Percentiles rank a stretch among this genome's conserved stretches.
Conservation (phyloP, 2,888 invertebrate species). For the Biston stratarius region DNA sequence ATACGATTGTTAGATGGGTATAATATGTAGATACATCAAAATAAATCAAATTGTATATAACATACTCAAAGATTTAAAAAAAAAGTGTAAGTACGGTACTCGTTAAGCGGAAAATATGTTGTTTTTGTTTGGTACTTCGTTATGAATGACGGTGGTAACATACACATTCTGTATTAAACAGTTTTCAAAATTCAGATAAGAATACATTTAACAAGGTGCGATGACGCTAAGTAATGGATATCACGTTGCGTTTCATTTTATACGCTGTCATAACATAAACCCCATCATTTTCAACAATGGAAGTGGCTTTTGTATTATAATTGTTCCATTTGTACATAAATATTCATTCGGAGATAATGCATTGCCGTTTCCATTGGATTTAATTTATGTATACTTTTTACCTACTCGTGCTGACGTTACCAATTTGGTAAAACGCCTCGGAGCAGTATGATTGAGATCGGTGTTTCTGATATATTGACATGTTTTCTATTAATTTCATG, state of each 20-base stretch:
- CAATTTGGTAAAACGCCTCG: constrained; percentile 6
- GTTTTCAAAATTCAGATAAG: constrained; percentile 3
- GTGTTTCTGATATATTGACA: constrained; percentile 27
- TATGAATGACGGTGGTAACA: not conserved
- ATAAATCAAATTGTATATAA: no score
- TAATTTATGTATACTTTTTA: constrained; percentile 3
- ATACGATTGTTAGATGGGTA: no score
- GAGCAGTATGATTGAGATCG: constrained; percentile 10
- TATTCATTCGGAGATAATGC: constrained; percentile 18
- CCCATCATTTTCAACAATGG: constrained; percentile 5
- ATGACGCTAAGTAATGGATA: not conserved
- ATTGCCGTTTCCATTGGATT: constrained; percentile 8
- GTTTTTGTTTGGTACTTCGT: not conserved
- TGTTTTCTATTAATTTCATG: constrained; percentile 22
- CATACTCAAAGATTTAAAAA: not conserved
- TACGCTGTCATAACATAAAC: constrained; percentile 2
- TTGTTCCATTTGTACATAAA: constrained; percentile 9
- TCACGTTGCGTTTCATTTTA: constrained; percentile 7
- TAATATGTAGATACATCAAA: no score
- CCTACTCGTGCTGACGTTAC: not conserved
- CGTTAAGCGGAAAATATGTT: no score
- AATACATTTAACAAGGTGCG: not conserved
- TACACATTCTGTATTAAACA: not conserved
- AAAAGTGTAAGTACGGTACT: not conserved
- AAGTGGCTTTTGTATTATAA: constrained; percentile 10